A percentile compares a stretch with the other conserved stretches of the same genome.
Evolutionary conservation across 2,113 vertebrate species (phyloP).

Genomic region (Charadrius vociferus): DNA sequence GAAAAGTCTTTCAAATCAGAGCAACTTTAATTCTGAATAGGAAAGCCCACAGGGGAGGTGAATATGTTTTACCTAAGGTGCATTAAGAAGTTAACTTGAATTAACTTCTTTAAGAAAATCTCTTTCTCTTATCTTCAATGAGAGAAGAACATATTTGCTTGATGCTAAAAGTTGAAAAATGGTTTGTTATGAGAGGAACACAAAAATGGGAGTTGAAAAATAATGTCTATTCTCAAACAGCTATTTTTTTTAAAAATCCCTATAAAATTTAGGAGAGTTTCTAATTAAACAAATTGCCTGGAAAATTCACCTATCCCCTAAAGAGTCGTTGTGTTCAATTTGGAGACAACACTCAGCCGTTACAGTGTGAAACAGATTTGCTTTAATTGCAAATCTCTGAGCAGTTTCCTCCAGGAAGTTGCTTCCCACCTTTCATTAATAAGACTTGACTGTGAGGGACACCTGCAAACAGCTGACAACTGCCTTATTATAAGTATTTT

Average conservation of each 20-base stretch:
- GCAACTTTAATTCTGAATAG: not conserved
- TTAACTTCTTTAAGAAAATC: not conserved
- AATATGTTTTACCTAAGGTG: not conserved
- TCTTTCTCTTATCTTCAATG: not conserved
- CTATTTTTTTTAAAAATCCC: not conserved
- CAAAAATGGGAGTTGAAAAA: not conserved
- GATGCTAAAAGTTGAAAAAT: not conserved
- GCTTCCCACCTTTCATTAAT: not conserved
- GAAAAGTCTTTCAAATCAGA: not conserved
- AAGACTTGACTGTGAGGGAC: not conserved
- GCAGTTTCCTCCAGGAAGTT: not conserved
- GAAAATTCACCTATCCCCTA: not conserved
- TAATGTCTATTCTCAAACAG: not conserved
- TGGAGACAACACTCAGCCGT: not conserved
- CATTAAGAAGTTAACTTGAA: not conserved
- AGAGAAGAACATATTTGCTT: not conserved
- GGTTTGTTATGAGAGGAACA: not conserved
- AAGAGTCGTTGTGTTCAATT: not conserved
- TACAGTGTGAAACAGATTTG: not conserved
- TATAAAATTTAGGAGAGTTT: not conserved
- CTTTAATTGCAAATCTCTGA: slow-evolving; percentile 9
- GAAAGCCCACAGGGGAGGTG: not conserved
- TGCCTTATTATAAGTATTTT: not conserved
- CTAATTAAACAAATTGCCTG: slow-evolving; percentile 3
- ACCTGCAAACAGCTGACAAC: not conserved